These are phyloP conservation scores for Rhagoletis pomonella DNA, from an alignment of 1,140 invertebrate genomes.

Conservation along the genomic window DNA sequence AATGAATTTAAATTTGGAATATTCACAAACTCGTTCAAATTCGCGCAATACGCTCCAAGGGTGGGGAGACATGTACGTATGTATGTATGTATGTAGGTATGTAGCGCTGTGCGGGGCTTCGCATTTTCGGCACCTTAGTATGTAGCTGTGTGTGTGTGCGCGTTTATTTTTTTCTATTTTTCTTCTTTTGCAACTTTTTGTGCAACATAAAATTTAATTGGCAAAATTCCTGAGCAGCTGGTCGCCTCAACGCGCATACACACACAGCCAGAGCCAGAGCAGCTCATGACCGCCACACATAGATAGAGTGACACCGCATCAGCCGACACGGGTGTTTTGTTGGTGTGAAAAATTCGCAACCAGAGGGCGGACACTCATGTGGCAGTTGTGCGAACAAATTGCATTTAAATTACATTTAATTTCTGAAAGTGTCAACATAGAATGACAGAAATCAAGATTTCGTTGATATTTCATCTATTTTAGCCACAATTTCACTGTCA, in stretches of 20 bases:
- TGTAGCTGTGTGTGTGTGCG: too few relatives aligned
- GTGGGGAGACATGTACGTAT: too few relatives aligned
- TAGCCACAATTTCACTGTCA: constrained; percentile 23
- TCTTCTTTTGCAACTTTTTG: constrained; percentile 22
- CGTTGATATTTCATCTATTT: background rate
- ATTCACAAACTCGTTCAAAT: constrained; percentile 12
- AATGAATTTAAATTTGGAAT: constrained; percentile 41
- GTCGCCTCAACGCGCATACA: background rate
- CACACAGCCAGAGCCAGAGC: too few relatives aligned
- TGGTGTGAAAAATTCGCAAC: background rate
- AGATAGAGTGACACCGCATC: background rate
- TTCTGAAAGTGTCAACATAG: constrained; percentile 33
- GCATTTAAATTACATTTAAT: constrained; percentile 51
- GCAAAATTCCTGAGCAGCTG: constrained; percentile 31
- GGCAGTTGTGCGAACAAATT: constrained; percentile 37
- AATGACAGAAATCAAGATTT: constrained; percentile 34
- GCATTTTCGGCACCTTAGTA: too few relatives aligned
- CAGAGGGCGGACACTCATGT: background rate
- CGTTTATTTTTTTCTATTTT: background rate
- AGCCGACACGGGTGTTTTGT: background rate
- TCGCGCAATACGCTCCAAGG: background rate
- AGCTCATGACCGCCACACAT: background rate
- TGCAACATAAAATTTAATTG: constrained; percentile 50
- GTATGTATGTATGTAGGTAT: too few relatives aligned
- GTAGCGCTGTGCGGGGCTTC: too few relatives aligned